Evolutionary conservation across 2,797 vertebrate species (phyloP).

Genomic region (Chloroceryle inda): DNA sequence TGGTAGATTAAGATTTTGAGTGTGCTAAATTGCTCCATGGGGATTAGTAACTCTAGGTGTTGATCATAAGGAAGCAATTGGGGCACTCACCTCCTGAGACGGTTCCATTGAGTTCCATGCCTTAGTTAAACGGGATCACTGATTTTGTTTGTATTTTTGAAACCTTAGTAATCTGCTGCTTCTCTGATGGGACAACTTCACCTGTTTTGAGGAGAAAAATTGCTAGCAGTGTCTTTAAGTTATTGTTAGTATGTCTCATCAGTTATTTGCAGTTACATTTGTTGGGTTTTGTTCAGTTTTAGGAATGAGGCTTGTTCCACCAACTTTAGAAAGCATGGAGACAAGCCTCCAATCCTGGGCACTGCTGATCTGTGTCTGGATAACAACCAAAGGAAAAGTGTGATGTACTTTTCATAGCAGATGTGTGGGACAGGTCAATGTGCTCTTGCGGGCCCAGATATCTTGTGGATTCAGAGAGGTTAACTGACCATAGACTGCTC

Average conservation of each 20-base stretch:
- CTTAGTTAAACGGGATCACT: neutral
- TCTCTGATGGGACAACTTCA: neutral
- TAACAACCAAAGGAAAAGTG: neutral
- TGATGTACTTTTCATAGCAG: neutral
- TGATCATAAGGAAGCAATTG: neutral
- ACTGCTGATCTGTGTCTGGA: neutral
- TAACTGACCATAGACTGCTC: fast-evolving
- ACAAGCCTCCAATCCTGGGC: neutral
- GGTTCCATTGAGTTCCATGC: neutral
- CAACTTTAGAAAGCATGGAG: neutral
- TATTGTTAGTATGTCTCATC: neutral
- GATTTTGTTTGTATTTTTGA: neutral
- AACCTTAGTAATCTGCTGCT: neutral
- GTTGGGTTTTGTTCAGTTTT: neutral
- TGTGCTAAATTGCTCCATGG: neutral
- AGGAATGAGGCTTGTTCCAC: neutral
- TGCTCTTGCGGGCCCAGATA: neutral
- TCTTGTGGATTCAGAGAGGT: neutral
- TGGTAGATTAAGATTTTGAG: neutral
- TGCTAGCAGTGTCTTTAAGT: neutral
- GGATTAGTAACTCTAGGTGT: neutral
- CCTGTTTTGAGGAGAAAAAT: neutral
- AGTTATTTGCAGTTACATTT: neutral
- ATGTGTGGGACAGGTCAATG: fast-evolving
- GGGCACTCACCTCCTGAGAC: neutral